phyloP scores from a whole-genome alignment of 2,113 vertebrate species.

The Malurus elegans region DNA sequence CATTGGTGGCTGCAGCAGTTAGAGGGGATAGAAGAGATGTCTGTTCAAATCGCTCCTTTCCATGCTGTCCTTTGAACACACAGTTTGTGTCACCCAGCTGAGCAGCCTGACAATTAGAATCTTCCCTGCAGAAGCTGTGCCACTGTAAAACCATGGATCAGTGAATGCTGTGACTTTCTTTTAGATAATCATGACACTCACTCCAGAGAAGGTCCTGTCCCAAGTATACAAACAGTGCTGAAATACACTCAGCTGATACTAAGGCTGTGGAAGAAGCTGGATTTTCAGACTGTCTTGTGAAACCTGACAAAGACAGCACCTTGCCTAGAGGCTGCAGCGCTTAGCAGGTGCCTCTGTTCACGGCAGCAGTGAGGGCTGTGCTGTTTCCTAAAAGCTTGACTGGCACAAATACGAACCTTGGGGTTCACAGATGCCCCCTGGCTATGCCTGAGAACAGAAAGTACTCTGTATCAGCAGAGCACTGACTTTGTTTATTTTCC shows the following conservation, averaged over 20 bases:
- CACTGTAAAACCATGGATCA: background rate
- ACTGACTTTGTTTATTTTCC: background rate
- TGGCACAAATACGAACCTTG: background rate
- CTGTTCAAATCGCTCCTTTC: background rate
- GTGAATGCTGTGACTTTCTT: background rate
- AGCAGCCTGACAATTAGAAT: background rate
- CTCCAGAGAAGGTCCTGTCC: background rate
- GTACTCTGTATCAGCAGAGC: background rate
- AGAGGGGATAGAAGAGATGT: background rate
- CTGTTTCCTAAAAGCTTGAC: background rate
- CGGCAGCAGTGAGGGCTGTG: background rate
- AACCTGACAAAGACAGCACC: background rate
- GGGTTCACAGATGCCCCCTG: background rate
- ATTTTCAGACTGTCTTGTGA: background rate
- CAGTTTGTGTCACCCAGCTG: background rate
- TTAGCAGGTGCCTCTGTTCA: background rate
- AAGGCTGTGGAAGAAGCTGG: background rate
- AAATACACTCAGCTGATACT: background rate
- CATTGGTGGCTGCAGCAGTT: background rate
- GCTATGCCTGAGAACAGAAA: background rate
- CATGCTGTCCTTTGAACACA: background rate
- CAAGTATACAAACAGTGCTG: background rate
- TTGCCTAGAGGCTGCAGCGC: background rate
- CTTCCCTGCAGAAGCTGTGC: background rate
- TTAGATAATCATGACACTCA: background rate